These are phyloP conservation scores for Etheostoma nigrum DNA, from an alignment of 2,797 vertebrate species.

Conservation along the genomic window DNA sequence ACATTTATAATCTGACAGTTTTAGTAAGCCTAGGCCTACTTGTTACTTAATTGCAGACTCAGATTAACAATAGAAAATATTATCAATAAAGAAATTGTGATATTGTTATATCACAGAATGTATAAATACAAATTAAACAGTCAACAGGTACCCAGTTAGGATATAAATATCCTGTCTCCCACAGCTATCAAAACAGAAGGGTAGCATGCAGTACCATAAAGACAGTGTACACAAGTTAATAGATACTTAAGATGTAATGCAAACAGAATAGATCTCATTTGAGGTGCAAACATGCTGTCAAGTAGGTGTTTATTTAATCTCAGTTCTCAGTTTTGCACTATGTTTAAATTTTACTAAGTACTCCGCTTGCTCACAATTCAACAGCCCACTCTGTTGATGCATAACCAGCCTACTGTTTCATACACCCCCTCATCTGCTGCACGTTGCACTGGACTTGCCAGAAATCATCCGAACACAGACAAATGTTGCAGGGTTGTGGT, in stretches of 20 bases:
- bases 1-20: too few species aligned
- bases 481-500: constrained; percentile 52
- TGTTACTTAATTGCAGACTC: too few species aligned
- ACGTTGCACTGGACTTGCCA: constrained; percentile 57
- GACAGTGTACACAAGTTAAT: constrained; percentile 32
- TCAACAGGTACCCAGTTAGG: constrained; percentile 25
- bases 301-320: constrained; percentile 60
- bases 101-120: not conserved
- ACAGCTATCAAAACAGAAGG: constrained; percentile 15
- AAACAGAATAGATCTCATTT: constrained; percentile 36
- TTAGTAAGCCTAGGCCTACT: too few species aligned
- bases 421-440: constrained; percentile 74
- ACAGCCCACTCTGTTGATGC: constrained; percentile 73
- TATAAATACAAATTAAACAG: not conserved
- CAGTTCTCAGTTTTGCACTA: constrained; percentile 42
- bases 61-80: too few species aligned
- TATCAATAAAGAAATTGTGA: too few species aligned
- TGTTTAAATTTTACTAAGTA: constrained; percentile 65
- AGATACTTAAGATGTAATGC: constrained; percentile 23
- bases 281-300: constrained; percentile 40
- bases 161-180: constrained; percentile 23
- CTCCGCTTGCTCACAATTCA: constrained; percentile 64
- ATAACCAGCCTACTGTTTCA: constrained; percentile 74
- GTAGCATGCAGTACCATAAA: not conserved
- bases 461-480: constrained; percentile 51